A percentile compares a stretch with the other conserved stretches of the same genome.
Conservation (phyloP, 2,888 invertebrate genomes). For the Thymelicus acteon region DNA sequence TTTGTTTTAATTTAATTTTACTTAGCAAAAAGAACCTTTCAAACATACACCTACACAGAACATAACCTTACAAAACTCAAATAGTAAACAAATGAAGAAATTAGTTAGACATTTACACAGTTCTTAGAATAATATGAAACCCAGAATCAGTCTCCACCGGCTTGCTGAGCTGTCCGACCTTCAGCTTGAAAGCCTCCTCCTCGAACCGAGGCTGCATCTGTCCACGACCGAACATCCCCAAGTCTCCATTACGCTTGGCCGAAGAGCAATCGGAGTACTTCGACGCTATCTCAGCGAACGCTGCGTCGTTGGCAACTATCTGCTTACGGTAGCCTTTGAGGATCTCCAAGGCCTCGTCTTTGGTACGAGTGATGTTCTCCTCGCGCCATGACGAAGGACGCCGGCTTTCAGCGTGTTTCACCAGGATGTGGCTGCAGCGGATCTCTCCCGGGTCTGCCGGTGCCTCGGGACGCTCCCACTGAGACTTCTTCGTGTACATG, state of each 20-base stretch:
- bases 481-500: conserved; percentile 97
- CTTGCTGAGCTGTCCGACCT: conserved; percentile 96
- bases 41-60: too few species aligned
- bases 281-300: conserved; percentile 94
- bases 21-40: too few species aligned
- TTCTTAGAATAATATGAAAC: conserved; percentile 97
- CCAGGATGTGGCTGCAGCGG: conserved; percentile 96
- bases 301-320: conserved; percentile 91
- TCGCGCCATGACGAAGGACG: conserved; percentile 98
- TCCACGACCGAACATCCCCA: conserved; percentile 95
- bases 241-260: conserved; percentile 97
- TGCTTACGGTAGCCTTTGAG: conserved; percentile 93
- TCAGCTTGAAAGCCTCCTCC: conserved; percentile 96
- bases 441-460: conserved; percentile 91
- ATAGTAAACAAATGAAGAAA: conserved; percentile 9
- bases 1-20: too few species aligned
- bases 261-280: conserved; percentile 99
- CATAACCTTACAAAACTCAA: not conserved
- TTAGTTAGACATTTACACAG: conserved; percentile 85
- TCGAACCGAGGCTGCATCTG: conserved; percentile 99
- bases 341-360: conserved; percentile 95
- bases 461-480: conserved; percentile 97
- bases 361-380: conserved; percentile 94
- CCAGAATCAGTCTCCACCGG: conserved; percentile 98
- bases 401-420: conserved; percentile 96